A percentile compares a stretch with the other conserved stretches of the same genome.
Evolutionary conservation across 2,797 vertebrate species (phyloP).

Genomic region (Macropus fuliginosus): DNA sequence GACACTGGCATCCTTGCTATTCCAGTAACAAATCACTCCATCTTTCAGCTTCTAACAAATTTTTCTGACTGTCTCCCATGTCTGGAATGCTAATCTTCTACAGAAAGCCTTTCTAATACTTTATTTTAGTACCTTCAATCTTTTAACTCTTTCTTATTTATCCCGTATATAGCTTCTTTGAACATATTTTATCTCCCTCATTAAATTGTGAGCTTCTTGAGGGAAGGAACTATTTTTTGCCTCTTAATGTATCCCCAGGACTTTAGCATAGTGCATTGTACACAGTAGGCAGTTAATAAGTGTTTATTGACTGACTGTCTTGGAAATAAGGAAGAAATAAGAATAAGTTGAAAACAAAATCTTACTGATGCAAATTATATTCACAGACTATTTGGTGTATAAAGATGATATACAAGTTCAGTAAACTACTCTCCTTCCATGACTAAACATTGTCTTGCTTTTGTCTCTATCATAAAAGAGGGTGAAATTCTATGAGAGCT

Average conservation of each 20-base stretch:
- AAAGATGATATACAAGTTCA: not conserved
- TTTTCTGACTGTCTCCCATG: not conserved
- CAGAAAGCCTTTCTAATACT: not conserved
- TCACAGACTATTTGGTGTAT: not conserved
- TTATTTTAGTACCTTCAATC: not conserved
- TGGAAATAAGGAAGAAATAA: not conserved
- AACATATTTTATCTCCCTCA: not conserved
- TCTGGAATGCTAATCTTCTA: not conserved
- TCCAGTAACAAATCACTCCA: not conserved
- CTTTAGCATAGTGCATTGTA: not conserved
- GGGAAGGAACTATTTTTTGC: not conserved
- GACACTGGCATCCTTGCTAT: not conserved
- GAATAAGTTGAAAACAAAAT: constrained; percentile 19
- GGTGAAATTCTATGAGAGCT: constrained; percentile 8
- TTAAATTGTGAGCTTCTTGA: not conserved
- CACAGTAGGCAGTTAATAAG: not conserved
- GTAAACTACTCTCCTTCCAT: not conserved
- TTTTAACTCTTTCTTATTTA: not conserved
- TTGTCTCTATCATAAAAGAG: not conserved
- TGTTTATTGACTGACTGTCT: not conserved
- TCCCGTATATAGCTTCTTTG: not conserved
- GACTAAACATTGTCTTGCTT: not conserved
- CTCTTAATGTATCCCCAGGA: not conserved
- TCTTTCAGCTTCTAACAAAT: not conserved
- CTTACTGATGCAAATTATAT: not conserved